Evolutionary conservation across 2,797 vertebrate species (phyloP).

Genomic region (Threskiornis aethiopicus): DNA sequence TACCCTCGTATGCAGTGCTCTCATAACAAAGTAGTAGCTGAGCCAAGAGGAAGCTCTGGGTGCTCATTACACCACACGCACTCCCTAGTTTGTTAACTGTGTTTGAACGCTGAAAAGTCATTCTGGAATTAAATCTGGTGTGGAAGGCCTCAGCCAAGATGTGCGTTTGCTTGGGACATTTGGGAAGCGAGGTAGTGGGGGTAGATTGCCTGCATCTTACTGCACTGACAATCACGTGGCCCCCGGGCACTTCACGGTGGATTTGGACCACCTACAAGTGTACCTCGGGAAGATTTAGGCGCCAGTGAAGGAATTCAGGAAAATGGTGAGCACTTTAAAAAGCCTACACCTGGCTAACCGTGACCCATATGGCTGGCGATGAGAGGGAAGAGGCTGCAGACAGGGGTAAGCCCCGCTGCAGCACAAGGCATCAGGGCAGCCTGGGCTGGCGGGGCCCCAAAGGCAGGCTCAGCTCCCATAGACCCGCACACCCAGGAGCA

Average conservation of each 20-base stretch:
- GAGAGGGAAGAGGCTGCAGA: background rate
- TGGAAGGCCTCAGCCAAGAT: background rate
- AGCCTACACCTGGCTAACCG: background rate
- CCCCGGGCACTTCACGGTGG: background rate
- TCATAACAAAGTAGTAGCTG: background rate
- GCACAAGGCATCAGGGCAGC: background rate
- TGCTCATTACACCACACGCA: background rate
- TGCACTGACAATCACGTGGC: fast-evolving
- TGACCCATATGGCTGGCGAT: fast-evolving
- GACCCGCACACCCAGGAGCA: fast-evolving
- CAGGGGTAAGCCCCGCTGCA: background rate
- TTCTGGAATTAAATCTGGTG: background rate
- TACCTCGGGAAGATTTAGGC: background rate
- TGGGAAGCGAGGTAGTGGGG: background rate
- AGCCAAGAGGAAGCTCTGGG: background rate
- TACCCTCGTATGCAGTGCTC: fast-evolving
- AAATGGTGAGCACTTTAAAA: background rate
- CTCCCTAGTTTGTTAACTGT: background rate
- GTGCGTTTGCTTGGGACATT: background rate
- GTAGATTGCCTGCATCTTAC: background rate
- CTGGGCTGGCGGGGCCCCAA: background rate
- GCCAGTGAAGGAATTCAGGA: background rate
- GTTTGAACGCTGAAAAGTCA: background rate
- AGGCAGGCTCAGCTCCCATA: fast-evolving
- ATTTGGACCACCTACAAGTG: background rate